Evolutionary conservation across 1,140 invertebrate genomes (phyloP).

Genomic region (Scaptomyza graminum): DNA sequence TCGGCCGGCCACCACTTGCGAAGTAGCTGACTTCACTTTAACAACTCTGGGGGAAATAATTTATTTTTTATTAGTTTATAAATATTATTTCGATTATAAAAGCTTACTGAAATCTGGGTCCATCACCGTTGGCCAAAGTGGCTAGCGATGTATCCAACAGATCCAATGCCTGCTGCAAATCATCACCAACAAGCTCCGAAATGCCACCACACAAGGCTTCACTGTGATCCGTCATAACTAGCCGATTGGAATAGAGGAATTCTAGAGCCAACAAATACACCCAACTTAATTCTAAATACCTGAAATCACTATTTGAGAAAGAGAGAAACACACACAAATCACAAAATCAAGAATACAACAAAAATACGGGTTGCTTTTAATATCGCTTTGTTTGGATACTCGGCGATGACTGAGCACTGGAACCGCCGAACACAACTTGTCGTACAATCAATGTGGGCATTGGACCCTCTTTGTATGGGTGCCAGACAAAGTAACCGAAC

Average conservation of each 20-base stretch:
- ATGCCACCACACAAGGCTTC: constrained; percentile 19
- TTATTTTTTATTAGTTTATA: background rate
- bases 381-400: constrained; percentile 37
- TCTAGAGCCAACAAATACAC: background rate
- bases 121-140: constrained; percentile 39
- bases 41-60: constrained; percentile 31
- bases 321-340: too few species aligned
- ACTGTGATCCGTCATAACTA: constrained; percentile 20
- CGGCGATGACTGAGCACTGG: constrained; percentile 31
- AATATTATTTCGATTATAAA: too few species aligned
- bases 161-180: constrained; percentile 32
- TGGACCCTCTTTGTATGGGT: constrained; percentile 25
- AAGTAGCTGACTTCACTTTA: constrained; percentile 49
- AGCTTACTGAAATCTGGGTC: constrained; percentile 49
- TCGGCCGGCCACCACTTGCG: constrained; percentile 58
- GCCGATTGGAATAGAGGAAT: background rate
- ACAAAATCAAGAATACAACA: constrained; percentile 3
- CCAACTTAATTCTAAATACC: background rate
- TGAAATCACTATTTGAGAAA: background rate
- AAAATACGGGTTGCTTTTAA: constrained; percentile 7
- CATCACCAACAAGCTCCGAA: constrained; percentile 14
- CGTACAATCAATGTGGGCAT: constrained; percentile 5
- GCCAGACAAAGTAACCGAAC: background rate
- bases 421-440: constrained; percentile 9
- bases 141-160: constrained; percentile 37